Conservation (phyloP, 2,888 invertebrate genomes). For the Portevinia maculata region DNA sequence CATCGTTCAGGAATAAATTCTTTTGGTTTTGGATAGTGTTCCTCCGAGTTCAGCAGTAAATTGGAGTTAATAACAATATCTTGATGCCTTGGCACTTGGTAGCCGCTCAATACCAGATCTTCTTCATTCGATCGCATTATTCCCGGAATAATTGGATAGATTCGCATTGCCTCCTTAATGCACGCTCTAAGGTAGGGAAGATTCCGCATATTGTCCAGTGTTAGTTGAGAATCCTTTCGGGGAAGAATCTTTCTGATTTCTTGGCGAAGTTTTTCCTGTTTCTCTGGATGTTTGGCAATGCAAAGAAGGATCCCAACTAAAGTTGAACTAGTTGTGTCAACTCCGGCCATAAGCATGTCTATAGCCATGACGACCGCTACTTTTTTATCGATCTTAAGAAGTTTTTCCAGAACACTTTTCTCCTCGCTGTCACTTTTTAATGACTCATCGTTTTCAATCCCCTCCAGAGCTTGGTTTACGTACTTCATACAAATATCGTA, state of each 20-base stretch:
- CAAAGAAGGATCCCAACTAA: constrained; percentile 85
- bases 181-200: constrained; percentile 87
- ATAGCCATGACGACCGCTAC: constrained; percentile 86
- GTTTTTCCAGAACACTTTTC: constrained; percentile 85
- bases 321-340: constrained; percentile 85
- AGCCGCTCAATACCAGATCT: constrained; percentile 86
- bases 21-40: constrained; percentile 85
- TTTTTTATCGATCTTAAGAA: constrained; percentile 85
- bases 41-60: constrained; percentile 84
- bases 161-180: constrained; percentile 87
- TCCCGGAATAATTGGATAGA: constrained; percentile 85
- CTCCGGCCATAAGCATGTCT: constrained; percentile 87
- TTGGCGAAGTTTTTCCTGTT: constrained; percentile 86
- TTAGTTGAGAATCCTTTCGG: constrained; percentile 79
- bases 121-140: constrained; percentile 83
- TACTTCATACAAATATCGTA: constrained; percentile 78
- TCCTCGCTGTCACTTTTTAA: constrained; percentile 82
- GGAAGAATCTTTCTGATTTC: constrained; percentile 84
- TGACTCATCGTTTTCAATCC: constrained; percentile 71
- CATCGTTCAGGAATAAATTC: constrained; percentile 90
- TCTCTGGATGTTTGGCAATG: constrained; percentile 85
- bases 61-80: constrained; percentile 87
- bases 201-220: constrained; percentile 81
- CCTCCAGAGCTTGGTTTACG: constrained; percentile 78
- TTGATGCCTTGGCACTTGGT: constrained; percentile 85